These are phyloP conservation scores for Drosophila bifasciata DNA, from an alignment of 1,140 invertebrate genomes.

Conservation along the genomic window DNA sequence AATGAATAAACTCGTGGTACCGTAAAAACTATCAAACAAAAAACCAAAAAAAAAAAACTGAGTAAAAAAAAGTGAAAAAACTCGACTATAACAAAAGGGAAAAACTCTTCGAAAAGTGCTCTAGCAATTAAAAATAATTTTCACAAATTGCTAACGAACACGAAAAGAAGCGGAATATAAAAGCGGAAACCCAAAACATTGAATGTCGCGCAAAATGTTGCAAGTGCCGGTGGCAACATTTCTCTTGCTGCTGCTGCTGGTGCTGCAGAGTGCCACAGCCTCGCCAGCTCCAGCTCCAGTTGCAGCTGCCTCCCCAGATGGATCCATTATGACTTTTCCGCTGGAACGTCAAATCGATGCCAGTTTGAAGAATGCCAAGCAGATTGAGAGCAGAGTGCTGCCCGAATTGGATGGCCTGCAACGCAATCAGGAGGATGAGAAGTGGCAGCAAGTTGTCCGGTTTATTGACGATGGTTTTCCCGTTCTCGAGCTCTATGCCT, in stretches of 20 bases:
- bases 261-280: slow-evolving; percentile 36
- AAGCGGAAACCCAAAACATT: slow-evolving; percentile 41
- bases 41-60: slow-evolving; percentile 26
- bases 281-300: slow-evolving; percentile 21
- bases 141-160: slow-evolving; percentile 40
- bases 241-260: slow-evolving; percentile 54
- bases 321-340: slow-evolving; percentile 43
- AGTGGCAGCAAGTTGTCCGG: slow-evolving; percentile 78
- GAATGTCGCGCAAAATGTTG: slow-evolving; percentile 78
- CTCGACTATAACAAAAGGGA: slow-evolving; percentile 16
- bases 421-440: slow-evolving; percentile 75
- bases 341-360: slow-evolving; percentile 68
- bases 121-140: slow-evolving; percentile 78
- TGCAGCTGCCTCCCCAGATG: slow-evolving; percentile 8
- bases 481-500: slow-evolving; percentile 78
- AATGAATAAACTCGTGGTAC: slow-evolving; percentile 82
- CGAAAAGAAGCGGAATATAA: slow-evolving; percentile 9
- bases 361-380: slow-evolving; percentile 76
- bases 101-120: slow-evolving; percentile 61
- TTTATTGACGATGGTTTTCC: slow-evolving; percentile 82
- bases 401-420: slow-evolving; percentile 69
- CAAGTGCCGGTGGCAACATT: slow-evolving; percentile 73
- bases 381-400: slow-evolving; percentile 80
- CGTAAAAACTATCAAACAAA: slow-evolving; percentile 59
- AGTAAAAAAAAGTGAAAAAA: slow-evolving; percentile 29